Evolutionary conservation across 2,888 invertebrate genomes (phyloP).

Genomic region (Aspidapion aeneum): DNA sequence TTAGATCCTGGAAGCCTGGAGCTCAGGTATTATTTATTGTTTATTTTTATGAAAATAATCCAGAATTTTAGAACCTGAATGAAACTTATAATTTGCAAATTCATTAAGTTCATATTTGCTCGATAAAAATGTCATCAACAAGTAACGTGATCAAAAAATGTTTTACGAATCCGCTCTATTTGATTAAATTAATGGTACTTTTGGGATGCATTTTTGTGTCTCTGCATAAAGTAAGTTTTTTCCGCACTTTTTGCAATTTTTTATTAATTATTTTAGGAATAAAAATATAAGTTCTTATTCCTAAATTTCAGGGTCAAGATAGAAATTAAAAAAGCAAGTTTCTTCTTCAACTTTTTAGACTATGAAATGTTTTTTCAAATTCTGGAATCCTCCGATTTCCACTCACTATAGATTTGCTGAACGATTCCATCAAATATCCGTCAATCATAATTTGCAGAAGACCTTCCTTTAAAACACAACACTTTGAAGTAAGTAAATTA

Average conservation of each 20-base stretch:
- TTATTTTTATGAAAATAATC: too few relatives aligned
- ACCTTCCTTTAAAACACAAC: constrained; percentile 59
- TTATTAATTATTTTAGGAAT: not conserved
- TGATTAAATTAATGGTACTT: constrained; percentile 56
- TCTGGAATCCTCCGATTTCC: constrained; percentile 60
- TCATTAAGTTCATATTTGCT: too few relatives aligned
- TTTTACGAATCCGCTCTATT: constrained; percentile 53
- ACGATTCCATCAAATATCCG: constrained; percentile 63
- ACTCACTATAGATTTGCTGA: constrained; percentile 67
- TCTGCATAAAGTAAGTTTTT: constrained; percentile 54
- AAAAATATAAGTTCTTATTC: too few relatives aligned
- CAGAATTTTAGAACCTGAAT: too few relatives aligned
- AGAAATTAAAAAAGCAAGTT: too few relatives aligned
- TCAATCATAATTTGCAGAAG: constrained; percentile 66
- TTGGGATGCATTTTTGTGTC: constrained; percentile 55
- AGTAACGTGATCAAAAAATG: too few relatives aligned
- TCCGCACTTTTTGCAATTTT: not conserved
- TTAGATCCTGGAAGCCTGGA: too few relatives aligned
- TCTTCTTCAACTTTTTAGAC: too few relatives aligned
- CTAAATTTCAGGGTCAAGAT: too few relatives aligned
- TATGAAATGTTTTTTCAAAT: constrained; percentile 56
- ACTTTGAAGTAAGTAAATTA: constrained; percentile 51
- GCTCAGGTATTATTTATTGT: too few relatives aligned
- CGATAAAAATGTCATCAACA: too few relatives aligned
- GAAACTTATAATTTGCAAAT: too few relatives aligned